Evolutionary conservation across 2,113 vertebrate genomes (phyloP).

Genomic region (Bolborhynchus lineola): DNA sequence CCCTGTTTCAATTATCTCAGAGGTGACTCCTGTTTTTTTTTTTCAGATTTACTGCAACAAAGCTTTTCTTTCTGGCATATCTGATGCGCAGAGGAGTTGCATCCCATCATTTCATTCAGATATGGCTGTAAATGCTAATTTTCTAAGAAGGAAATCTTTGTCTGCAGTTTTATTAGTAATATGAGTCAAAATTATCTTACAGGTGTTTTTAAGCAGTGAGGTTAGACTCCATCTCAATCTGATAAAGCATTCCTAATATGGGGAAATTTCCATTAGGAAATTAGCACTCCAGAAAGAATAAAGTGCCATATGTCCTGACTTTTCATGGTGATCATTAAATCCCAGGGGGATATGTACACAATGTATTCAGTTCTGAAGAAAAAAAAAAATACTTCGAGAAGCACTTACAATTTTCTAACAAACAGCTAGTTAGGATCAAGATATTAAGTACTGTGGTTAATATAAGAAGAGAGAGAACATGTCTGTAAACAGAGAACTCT

Average conservation of each 20-base stretch:
- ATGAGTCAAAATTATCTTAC: slow-evolving; percentile 72
- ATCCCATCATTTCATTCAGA: slow-evolving; percentile 39
- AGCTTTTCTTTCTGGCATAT: slow-evolving; percentile 60
- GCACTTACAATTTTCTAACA: slow-evolving; percentile 50
- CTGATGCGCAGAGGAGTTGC: slow-evolving; percentile 66
- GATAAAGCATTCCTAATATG: slow-evolving; percentile 70
- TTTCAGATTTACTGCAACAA: slow-evolving; percentile 51
- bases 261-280: slow-evolving; percentile 68
- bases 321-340: slow-evolving; percentile 7
- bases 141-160: slow-evolving; percentile 61
- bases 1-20: slow-evolving; percentile 67
- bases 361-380: slow-evolving; percentile 42
- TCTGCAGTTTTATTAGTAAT: slow-evolving; percentile 67
- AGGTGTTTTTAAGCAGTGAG: slow-evolving; percentile 66
- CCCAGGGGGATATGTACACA: not conserved
- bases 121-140: slow-evolving; percentile 64
- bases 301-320: slow-evolving; percentile 53
- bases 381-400: slow-evolving; percentile 25
- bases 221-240: slow-evolving; percentile 72
- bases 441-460: not conserved
- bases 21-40: slow-evolving; percentile 56
- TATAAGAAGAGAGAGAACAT: not conserved
- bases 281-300: slow-evolving; percentile 42
- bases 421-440: slow-evolving; percentile 37
- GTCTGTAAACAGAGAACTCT: slow-evolving; percentile 1